Evolutionary conservation across 2,113 vertebrate species (phyloP), one percentile per base, ranked within the genome.

Genomic region (Vulpes lagopus): DNA sequence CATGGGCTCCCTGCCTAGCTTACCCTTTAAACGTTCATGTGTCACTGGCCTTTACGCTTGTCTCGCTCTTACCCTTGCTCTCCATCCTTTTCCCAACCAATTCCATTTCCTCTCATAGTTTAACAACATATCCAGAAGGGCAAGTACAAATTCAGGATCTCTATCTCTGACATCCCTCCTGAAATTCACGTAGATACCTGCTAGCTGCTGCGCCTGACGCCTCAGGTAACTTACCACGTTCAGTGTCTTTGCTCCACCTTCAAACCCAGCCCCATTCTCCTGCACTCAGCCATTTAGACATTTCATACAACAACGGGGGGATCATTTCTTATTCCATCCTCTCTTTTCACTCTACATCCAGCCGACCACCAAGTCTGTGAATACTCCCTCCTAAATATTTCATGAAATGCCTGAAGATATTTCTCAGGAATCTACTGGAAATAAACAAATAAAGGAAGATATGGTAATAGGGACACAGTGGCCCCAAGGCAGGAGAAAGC

Each of bases 401-500:
- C 27, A 74, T 86, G 30, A 79, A 89, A 55, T 60, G 22, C 65
- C 25, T 78, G 86, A 69, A 91, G 73, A 27, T 87, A 38, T 60
- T 96, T 91, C 81, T 96, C 80, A 49, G 94, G 83, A 89, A 91
- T 57, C 64, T 81, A n/a, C 12, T 51, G 22, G 55, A 19, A 62
- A 14, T 64, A 71, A 93, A 78, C 51, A 83, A 93, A 64, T 57
- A 82, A 73, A 95, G 38, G 8, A 57, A 15, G 53, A 8, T 8
- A 0, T 30, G 22, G 9, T n/a, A 19, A 51, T 32, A 11, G 76
- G 49, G 16, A 35, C 8, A 65, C 17, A 64, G 23, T 17, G 23
- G 5, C 2, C 65, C 20, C 69, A n/a, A 81, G 79, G 62, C 6
- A 71, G 32, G 30, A 94, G 2, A 16, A 53, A 84, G 51, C n/a